Conservation (phyloP, 2,888 invertebrate genomes). For the Lasioglossum pauxillum region DNA sequence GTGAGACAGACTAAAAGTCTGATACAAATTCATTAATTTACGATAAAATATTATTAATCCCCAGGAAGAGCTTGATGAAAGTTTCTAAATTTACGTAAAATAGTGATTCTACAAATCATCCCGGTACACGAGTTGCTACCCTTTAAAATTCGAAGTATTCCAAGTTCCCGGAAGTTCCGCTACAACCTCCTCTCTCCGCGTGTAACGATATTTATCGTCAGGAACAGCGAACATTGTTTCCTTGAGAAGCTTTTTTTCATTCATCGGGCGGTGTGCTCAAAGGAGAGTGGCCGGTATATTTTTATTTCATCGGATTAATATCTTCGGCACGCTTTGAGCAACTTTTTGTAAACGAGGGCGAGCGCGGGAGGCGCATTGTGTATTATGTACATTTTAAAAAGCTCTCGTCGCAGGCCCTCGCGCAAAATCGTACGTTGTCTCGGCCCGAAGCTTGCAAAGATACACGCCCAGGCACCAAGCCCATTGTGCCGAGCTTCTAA, state of each 20-base stretch:
- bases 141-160: neutral
- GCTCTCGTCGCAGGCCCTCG: neutral
- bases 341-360: neutral
- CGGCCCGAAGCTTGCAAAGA: neutral
- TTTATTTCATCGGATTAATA: neutral
- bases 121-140: neutral
- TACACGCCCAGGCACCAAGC: neutral
- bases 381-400: constrained; percentile 6
- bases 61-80: neutral
- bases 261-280: neutral
- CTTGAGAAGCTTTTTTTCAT: neutral
- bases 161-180: neutral
- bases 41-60: neutral
- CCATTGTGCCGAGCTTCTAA: neutral
- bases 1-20: neutral
- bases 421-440: neutral
- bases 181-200: neutral
- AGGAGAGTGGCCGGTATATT: neutral
- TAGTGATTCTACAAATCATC: neutral
- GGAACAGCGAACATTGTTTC: neutral
- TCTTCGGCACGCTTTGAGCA: neutral
- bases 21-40: neutral
- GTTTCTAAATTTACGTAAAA: neutral
- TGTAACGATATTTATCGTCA: neutral
- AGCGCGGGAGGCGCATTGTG: neutral